Percentiles rank a stretch among this genome's conserved stretches.
These are phyloP conservation scores for Tribolium madens DNA, from an alignment of 1,140 invertebrate species.

Conservation along the genomic window DNA sequence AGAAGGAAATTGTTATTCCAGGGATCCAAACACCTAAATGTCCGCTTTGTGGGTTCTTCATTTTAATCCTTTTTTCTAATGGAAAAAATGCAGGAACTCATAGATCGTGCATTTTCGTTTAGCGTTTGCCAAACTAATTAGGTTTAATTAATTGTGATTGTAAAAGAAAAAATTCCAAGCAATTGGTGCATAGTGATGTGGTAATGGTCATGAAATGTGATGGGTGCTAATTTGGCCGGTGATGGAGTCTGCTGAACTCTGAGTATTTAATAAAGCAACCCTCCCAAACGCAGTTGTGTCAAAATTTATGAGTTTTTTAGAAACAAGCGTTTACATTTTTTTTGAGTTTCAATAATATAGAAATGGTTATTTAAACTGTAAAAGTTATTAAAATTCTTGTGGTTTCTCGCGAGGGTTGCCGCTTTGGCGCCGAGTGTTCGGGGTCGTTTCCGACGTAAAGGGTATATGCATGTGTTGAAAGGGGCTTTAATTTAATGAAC, in stretches of 20 bases:
- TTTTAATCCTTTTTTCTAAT: too few species aligned
- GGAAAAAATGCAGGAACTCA: too few species aligned
- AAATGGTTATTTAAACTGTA: neutral
- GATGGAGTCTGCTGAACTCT: constrained; percentile 46
- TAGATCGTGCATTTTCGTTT: too few species aligned
- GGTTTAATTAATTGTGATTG: too few species aligned
- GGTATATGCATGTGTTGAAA: constrained; percentile 53
- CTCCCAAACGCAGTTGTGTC: neutral
- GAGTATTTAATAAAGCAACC: constrained; percentile 40
- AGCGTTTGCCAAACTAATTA: too few species aligned
- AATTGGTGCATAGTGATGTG: constrained; percentile 51
- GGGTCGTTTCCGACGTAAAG: constrained; percentile 44
- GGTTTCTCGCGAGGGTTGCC: neutral
- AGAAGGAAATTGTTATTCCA: too few species aligned
- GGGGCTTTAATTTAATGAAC: constrained; percentile 54
- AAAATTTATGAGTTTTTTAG: neutral
- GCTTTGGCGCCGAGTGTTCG: constrained; percentile 22
- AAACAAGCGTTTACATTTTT: neutral
- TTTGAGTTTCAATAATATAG: neutral
- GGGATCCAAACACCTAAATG: too few species aligned
- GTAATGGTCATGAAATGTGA: constrained; percentile 54
- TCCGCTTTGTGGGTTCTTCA: too few species aligned
- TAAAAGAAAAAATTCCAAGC: constrained; percentile 12
- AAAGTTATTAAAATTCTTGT: neutral
- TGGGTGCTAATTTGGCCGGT: constrained; percentile 48